Evolutionary conservation across 2,888 invertebrate species (phyloP).

Genomic region (Eupithecia subumbrata): DNA sequence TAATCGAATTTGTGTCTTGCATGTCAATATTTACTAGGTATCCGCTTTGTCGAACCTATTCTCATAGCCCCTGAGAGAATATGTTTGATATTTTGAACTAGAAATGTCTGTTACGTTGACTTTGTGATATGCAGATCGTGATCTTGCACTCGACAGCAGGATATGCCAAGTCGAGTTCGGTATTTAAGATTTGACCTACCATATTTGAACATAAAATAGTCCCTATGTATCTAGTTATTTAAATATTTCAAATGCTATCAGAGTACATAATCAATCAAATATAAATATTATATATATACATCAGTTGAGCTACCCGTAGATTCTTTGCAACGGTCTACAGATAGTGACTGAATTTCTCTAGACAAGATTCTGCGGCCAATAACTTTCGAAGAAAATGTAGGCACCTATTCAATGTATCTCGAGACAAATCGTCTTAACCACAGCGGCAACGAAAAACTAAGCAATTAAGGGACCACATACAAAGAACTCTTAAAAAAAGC

Average conservation of each 20-base stretch:
- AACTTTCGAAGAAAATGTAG: neutral
- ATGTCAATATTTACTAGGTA: neutral
- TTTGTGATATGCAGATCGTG: constrained; percentile 45
- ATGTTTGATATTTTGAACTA: constrained; percentile 36
- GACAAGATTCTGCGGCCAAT: neutral
- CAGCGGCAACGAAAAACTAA: neutral
- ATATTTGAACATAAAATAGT: neutral
- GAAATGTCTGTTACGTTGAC: constrained; percentile 51
- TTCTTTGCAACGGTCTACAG: too few relatives aligned
- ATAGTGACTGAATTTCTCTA: neutral
- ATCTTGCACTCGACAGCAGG: constrained; percentile 44
- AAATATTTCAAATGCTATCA: neutral
- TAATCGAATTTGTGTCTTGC: neutral
- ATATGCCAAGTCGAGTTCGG: constrained; percentile 21
- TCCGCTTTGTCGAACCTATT: neutral
- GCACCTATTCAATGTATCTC: neutral
- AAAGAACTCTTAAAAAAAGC: constrained; percentile 18
- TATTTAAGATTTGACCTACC: neutral
- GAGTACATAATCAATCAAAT: too few relatives aligned
- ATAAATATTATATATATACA: too few relatives aligned
- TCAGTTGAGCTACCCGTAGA: too few relatives aligned
- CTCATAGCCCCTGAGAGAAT: neutral
- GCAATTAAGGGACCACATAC: constrained; percentile 1
- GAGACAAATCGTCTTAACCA: neutral
- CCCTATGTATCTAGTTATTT: neutral